A percentile compares a stretch with the other conserved stretches of the same genome.
phyloP scores from a whole-genome alignment of 2,888 invertebrate genomes.

The Nephrotoma flavescens region DNA sequence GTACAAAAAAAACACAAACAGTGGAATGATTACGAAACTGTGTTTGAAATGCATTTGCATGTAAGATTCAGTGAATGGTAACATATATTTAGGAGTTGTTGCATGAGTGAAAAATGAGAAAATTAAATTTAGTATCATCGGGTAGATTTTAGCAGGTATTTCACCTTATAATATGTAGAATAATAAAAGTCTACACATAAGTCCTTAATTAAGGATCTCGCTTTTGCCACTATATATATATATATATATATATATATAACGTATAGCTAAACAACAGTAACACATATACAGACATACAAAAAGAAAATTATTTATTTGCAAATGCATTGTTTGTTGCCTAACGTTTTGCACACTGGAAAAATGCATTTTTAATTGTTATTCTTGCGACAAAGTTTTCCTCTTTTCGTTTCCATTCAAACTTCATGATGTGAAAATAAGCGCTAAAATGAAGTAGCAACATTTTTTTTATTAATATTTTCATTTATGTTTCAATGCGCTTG shows the following conservation, averaged over 20 bases:
- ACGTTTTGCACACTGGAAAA: neutral
- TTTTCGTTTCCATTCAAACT: neutral
- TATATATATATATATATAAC: no score
- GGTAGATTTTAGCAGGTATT: neutral
- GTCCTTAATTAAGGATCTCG: neutral
- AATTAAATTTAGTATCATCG: neutral
- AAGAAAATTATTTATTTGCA: neutral
- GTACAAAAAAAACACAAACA: neutral
- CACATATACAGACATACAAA: neutral
- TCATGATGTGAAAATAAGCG: neutral
- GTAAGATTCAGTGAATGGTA: neutral
- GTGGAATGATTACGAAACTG: neutral
- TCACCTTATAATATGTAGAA: neutral
- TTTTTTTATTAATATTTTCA: neutral
- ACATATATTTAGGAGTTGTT: neutral
- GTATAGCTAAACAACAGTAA: no score
- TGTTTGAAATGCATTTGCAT: neutral
- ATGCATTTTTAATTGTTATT: neutral
- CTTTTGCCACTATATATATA: neutral
- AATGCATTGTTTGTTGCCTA: neutral
- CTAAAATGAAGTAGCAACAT: neutral
- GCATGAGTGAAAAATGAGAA: neutral
- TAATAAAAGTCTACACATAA: neutral
- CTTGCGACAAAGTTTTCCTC: neutral
- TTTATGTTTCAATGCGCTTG: neutral